These are phyloP conservation scores for Alentia gelatinosa DNA, from an alignment of 2,888 invertebrate genomes.

Conservation along the genomic window DNA sequence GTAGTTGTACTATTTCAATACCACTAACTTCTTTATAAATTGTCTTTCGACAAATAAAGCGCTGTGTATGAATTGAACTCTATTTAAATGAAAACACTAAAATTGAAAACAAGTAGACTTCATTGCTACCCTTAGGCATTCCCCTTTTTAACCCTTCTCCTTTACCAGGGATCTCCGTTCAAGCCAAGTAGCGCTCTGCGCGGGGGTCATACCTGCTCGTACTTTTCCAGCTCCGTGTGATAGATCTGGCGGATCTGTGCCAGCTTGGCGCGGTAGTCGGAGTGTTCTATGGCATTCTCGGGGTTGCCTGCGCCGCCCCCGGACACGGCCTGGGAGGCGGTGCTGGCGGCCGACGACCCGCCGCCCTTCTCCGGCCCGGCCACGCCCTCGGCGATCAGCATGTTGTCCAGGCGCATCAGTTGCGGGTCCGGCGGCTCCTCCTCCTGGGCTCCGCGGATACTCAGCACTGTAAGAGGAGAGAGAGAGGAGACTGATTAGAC, in stretches of 20 bases:
- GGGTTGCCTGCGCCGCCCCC: constrained; percentile 84
- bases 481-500: background rate
- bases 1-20: too few relatives aligned
- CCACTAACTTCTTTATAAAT: too few relatives aligned
- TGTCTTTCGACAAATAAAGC: too few relatives aligned
- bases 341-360: constrained; percentile 78
- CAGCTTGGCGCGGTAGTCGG: constrained; percentile 98
- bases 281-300: constrained; percentile 92
- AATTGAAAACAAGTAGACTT: too few relatives aligned
- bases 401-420: constrained; percentile 98
- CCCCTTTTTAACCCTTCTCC: too few relatives aligned
- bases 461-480: constrained; percentile 86
- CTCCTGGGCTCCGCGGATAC: constrained; percentile 97
- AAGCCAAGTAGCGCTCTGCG: too few relatives aligned
- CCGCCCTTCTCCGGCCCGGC: constrained; percentile 81
- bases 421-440: constrained; percentile 99
- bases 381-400: constrained; percentile 95
- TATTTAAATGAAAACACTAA: too few relatives aligned
- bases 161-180: too few relatives aligned
- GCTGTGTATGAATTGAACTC: too few relatives aligned
- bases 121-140: too few relatives aligned
- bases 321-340: constrained; percentile 75
- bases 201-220: constrained; percentile 95
- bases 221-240: constrained; percentile 99
- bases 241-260: constrained; percentile 99